A percentile compares a stretch with the other conserved stretches of the same genome.
Evolutionary conservation across 2,797 vertebrate species (phyloP).

Genomic region (Sarcoramphus papa): DNA sequence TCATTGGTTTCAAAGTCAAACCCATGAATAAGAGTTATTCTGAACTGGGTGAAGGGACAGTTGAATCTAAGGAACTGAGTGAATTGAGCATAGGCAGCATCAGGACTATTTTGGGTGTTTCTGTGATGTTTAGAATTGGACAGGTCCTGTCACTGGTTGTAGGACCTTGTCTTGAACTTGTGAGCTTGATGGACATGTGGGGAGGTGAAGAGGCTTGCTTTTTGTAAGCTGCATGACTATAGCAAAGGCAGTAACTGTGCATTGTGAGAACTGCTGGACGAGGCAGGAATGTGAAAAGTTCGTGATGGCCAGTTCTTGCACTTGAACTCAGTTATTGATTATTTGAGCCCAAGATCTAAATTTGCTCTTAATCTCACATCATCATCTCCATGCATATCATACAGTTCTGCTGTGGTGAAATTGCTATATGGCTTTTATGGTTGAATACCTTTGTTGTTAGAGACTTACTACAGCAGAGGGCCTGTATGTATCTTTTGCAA

Average conservation of each 20-base stretch:
- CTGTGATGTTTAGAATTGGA: background rate
- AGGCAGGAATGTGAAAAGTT: background rate
- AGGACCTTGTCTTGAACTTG: background rate
- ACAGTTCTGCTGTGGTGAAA: background rate
- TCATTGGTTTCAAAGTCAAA: background rate
- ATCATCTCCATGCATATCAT: background rate
- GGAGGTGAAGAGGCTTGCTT: background rate
- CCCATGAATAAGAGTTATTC: background rate
- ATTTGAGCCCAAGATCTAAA: background rate
- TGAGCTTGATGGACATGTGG: background rate
- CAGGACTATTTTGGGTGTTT: background rate
- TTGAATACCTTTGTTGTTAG: background rate
- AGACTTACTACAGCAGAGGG: background rate
- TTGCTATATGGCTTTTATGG: background rate
- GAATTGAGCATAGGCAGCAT: background rate
- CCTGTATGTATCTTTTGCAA: background rate
- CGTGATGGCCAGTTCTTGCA: background rate
- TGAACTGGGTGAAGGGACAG: background rate
- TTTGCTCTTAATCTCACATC: background rate
- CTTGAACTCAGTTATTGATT: background rate
- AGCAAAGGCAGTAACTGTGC: background rate
- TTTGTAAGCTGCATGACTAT: background rate
- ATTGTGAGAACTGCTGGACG: background rate
- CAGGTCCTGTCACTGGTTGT: background rate
- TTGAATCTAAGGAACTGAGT: background rate